These are phyloP conservation scores for Chironomus striatipennis DNA, from an alignment of 1,140 invertebrate species.

Conservation along the genomic window DNA sequence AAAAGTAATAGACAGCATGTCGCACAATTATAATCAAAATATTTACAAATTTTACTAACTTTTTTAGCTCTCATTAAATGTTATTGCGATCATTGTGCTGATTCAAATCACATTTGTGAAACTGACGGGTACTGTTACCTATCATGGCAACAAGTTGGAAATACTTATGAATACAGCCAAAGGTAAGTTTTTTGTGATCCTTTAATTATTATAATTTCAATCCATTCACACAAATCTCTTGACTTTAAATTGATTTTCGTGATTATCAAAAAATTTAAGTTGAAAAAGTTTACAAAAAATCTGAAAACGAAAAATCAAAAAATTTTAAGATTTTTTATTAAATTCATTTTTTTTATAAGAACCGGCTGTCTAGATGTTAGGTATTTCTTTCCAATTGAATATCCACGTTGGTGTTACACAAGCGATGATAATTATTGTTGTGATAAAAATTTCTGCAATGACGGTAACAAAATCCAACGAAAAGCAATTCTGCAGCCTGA, in stretches of 20 bases:
- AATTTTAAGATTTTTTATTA: conserved; percentile 23
- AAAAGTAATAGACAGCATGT: conserved; percentile 4
- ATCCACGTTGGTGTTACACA: conserved; percentile 51
- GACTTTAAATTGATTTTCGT: not conserved
- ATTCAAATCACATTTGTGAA: conserved; percentile 73
- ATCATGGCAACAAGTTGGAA: conserved; percentile 54
- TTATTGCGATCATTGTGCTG: conserved; percentile 64
- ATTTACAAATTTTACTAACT: conserved; percentile 23
- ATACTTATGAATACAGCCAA: conserved; percentile 28
- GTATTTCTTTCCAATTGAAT: conserved; percentile 63
- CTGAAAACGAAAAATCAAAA: conserved; percentile 21
- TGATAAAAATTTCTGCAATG: conserved; percentile 58
- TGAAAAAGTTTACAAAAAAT: not conserved
- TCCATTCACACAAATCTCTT: not conserved
- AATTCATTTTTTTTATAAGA: not conserved
- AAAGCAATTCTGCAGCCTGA: no score
- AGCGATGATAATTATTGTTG: conserved; percentile 46
- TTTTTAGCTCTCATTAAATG: conserved; percentile 55
- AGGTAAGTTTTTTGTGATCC: conserved; percentile 48
- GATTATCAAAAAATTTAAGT: not conserved
- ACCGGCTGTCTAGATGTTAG: conserved; percentile 58
- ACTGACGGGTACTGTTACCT: conserved; percentile 80
- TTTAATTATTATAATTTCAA: no score
- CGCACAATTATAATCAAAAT: not conserved
- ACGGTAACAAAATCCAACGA: conserved; percentile 25